Base-by-base conservation (phyloP, 2,888 invertebrate species). In the Sinotaia quadrata region DNA sequence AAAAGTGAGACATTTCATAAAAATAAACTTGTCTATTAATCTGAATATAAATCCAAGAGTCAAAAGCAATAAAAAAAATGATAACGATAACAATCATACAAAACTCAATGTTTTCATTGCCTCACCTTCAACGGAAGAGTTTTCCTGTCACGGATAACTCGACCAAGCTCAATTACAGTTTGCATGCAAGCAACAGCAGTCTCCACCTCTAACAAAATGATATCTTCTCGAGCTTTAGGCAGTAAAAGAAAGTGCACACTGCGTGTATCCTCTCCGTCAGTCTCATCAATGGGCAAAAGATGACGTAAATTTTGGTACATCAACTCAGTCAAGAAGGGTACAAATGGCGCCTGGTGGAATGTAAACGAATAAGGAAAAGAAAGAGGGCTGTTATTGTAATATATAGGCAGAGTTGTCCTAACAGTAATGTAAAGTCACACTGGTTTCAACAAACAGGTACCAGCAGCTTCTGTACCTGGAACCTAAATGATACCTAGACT, bases 171-270 rank as follows among this genome's bases (percentile, higher is more conserved):
- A 74, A 99, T 94, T 2, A 98, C 94, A 47, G 93, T 92, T 90
- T 99, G 98, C 97, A 99, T 97, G 78, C 93, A 91, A 36, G 93
- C 91, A 0, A 99, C 96, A 21, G 97, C 94, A 73, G 93, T 90
- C 89, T 99, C 99, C 72, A 98, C 97, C 63, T 92, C 91, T 70
- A 91, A 91, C 86, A 97, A 92, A 63, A 99, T 95, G 59, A 96
- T 89, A 52, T 91, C 89, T 62, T 85, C 85, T 86, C 78, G 81
- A 0, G 94, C 91, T 68, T 92, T 91, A 0, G 98, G 97, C 75
- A 97, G 91, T 93, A 95, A 93, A 81, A 95, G 92, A 85, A 93
- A 98, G 87, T 99, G 99, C 0, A 99, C 93, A 84, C 97, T 97
- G 72, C 90, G 87, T 33, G 84, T 76, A 60, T 86, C 89, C 7